Evolutionary conservation across 35 echinoderm and acorn worm species (phyloP), one percentile per base, ranked within the genome.

Genomic region (Patiria miniata): DNA sequence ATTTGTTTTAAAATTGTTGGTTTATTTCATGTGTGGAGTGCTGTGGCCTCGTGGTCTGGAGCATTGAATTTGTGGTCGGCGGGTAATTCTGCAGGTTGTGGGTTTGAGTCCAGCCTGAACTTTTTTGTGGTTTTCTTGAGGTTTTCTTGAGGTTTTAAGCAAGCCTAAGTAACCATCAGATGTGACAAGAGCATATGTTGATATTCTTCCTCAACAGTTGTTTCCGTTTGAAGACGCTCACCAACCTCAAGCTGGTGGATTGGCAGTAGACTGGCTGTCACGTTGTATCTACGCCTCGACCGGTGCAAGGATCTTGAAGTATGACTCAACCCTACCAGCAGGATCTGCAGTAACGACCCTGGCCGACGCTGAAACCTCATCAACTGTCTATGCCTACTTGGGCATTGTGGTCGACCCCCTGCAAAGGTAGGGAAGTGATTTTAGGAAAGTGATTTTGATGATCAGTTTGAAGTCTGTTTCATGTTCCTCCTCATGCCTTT

Each of bases 261-360:
- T 93, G 37, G 77, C 81, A 32, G n/a, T 91, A 15, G 86, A 97
- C 44, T 97, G 91, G 91, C 40, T 97, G 19, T 86, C 91, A 16
- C 88, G 58, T 28, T 79, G 56, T 53, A 40, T 97, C 28, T 97
- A 91, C 40, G 89, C 80, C 81, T 77, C 91, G 23, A 78, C 83
- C 9, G 52, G 26, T 7, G 32, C 50, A 59, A 26, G 10, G 7
- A 89, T 97, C 32, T 91, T 88, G 17, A 56, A 56, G n/a, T 97
- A 80, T 83, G 95, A 97, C 77, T 33, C 88, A 17, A 88, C 87
- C 18, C 73, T 73, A 14, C 39, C 81, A 14, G 29, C 65, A 5
- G 65, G 29, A 30, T 73, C 65, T 32, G 65, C 65, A 30, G 10
- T 73, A 34, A 28, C 65, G 21, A 73, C 65, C 26, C 21, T 73